Conservation (phyloP, 2,888 invertebrate genomes). For the Napeogenes sylphis region DNA sequence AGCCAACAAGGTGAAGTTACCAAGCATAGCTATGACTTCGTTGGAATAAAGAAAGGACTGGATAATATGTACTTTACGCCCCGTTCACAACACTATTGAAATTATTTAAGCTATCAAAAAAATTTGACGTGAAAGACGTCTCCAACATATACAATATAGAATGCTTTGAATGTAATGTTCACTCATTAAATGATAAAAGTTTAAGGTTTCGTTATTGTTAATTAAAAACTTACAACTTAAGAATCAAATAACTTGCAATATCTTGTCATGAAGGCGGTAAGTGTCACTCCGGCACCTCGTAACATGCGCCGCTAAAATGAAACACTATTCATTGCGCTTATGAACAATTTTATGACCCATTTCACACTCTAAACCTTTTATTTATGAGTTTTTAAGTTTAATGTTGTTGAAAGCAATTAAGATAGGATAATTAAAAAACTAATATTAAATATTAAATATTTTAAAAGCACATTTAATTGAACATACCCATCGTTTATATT, state of each 20-base stretch:
- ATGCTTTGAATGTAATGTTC: too few relatives aligned
- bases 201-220: too few relatives aligned
- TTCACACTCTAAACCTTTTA: constrained; percentile 5
- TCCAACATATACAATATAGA: too few relatives aligned
- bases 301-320: constrained; percentile 10
- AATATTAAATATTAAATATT: too few relatives aligned
- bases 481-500: background rate
- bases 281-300: background rate
- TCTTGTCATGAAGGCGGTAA: background rate
- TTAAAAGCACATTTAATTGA: background rate
- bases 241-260: background rate
- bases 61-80: too few relatives aligned
- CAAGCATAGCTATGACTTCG: constrained; percentile 4
- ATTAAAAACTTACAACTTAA: too few relatives aligned
- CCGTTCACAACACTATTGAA: background rate
- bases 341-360: constrained; percentile 5
- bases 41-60: background rate
- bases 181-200: too few relatives aligned
- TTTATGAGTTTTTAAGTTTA: background rate
- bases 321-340: constrained; percentile 15
- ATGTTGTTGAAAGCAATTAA: background rate
- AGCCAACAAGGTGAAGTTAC: constrained; percentile 17
- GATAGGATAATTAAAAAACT: too few relatives aligned
- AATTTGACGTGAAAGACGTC: too few relatives aligned
- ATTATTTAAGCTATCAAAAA: too few relatives aligned